These are phyloP conservation scores for Pelecanoides urinatrix DNA, from an alignment of 2,113 vertebrate genomes.

Conservation along the genomic window DNA sequence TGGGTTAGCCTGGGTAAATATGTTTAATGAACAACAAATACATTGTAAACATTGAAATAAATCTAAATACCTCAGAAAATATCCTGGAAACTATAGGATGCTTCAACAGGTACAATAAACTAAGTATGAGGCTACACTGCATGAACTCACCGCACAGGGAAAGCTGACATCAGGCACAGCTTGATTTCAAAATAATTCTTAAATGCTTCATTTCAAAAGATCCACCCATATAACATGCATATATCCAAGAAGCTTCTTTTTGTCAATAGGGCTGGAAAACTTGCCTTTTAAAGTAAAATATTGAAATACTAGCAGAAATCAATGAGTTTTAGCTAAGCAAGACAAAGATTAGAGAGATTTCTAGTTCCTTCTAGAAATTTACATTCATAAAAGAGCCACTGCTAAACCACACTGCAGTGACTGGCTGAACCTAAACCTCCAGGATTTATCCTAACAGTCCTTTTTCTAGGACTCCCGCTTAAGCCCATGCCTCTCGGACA, in stretches of 20 bases:
- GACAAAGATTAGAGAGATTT: neutral
- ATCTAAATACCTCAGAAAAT: constrained; percentile 61
- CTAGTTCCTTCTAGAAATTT: neutral
- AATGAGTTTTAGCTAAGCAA: neutral
- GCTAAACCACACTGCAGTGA: neutral
- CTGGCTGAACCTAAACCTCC: neutral
- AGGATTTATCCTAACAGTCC: neutral
- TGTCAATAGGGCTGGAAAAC: neutral
- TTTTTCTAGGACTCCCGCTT: neutral
- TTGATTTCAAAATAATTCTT: neutral
- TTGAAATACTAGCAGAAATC: neutral
- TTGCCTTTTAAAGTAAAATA: neutral
- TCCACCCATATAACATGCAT: accelerated
- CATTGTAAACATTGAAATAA: constrained; percentile 69
- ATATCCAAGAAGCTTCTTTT: neutral
- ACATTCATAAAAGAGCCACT: neutral
- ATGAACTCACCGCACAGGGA: neutral
- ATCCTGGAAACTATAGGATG: constrained; percentile 48
- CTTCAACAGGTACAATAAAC: constrained; percentile 12
- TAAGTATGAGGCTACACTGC: neutral
- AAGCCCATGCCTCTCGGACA: neutral
- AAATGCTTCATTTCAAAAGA: neutral
- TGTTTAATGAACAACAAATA: constrained; percentile 77
- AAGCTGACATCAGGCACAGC: neutral
- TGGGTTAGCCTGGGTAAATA: constrained; percentile 80